These are phyloP conservation scores for Bradypus variegatus DNA, from an alignment of 2,797 vertebrate genomes.

Conservation along the genomic window DNA sequence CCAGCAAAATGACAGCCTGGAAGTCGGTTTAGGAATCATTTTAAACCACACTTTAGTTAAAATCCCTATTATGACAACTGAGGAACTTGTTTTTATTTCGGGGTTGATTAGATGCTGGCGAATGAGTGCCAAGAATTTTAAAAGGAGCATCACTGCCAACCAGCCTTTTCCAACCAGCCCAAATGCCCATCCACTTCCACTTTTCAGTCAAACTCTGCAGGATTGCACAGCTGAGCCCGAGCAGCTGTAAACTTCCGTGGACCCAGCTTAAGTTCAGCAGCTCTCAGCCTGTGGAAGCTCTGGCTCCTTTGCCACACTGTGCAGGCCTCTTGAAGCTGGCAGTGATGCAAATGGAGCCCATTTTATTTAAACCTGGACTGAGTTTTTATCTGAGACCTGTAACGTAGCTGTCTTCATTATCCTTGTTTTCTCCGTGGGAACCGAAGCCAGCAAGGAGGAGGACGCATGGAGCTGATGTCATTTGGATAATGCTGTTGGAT, in stretches of 20 bases:
- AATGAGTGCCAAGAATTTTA: not conserved
- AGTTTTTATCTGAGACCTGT: accelerated
- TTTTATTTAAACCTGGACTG: not conserved
- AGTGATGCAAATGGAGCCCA: accelerated
- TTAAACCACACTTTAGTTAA: not conserved
- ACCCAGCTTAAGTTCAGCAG: not conserved
- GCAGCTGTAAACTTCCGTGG: not conserved
- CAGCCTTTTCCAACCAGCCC: not conserved
- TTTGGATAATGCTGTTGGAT: accelerated
- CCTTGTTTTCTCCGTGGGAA: accelerated
- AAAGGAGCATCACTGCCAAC: not conserved
- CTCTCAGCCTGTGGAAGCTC: accelerated
- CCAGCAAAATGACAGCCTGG: not conserved
- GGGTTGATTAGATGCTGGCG: not conserved
- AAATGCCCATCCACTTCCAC: accelerated
- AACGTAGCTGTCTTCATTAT: accelerated
- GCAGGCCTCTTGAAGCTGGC: not conserved
- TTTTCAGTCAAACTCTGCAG: not conserved
- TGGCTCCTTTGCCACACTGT: accelerated
- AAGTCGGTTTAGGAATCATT: not conserved
- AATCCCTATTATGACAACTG: not conserved
- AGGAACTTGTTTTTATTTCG: not conserved
- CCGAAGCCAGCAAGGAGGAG: not conserved
- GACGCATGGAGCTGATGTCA: accelerated
- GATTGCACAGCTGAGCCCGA: not conserved